These are phyloP conservation scores for Nothobranchius furzeri DNA, from an alignment of 2,113 vertebrate species.

Conservation along the genomic window DNA sequence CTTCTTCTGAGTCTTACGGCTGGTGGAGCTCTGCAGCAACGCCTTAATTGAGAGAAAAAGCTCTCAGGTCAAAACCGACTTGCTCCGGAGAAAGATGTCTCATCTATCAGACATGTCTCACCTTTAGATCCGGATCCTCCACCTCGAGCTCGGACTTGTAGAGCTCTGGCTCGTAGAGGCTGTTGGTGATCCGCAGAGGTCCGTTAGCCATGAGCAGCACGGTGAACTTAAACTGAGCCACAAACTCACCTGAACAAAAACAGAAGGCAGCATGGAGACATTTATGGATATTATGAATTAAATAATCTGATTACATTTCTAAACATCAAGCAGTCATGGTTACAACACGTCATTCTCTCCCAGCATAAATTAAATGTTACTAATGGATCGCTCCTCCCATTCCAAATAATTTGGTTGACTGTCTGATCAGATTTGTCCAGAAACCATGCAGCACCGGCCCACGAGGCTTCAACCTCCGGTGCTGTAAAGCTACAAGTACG, in stretches of 20 bases:
- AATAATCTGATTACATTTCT: too few relatives aligned
- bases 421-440: too few relatives aligned
- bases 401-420: too few relatives aligned
- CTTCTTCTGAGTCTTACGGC: constrained; percentile 97
- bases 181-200: constrained; percentile 93
- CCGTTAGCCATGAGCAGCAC: constrained; percentile 98
- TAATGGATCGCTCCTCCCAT: too few relatives aligned
- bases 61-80: background rate
- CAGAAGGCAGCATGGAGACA: too few relatives aligned
- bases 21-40: constrained; percentile 95
- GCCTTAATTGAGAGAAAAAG: constrained; percentile 74
- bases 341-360: too few relatives aligned
- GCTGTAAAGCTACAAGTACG: too few relatives aligned
- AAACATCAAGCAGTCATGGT: too few relatives aligned
- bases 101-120: constrained; percentile 45
- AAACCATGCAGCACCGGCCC: too few relatives aligned
- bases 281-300: too few relatives aligned
- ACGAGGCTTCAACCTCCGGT: too few relatives aligned
- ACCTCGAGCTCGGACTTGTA: constrained; percentile 95
- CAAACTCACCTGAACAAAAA: constrained; percentile 85
- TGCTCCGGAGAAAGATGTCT: background rate
- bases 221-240: constrained; percentile 98
- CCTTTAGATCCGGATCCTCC: constrained; percentile 94
- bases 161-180: constrained; percentile 90
- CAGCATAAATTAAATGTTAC: too few relatives aligned